These are phyloP conservation scores for Macaria notata DNA, from an alignment of 2,888 invertebrate species.

Conservation along the genomic window DNA sequence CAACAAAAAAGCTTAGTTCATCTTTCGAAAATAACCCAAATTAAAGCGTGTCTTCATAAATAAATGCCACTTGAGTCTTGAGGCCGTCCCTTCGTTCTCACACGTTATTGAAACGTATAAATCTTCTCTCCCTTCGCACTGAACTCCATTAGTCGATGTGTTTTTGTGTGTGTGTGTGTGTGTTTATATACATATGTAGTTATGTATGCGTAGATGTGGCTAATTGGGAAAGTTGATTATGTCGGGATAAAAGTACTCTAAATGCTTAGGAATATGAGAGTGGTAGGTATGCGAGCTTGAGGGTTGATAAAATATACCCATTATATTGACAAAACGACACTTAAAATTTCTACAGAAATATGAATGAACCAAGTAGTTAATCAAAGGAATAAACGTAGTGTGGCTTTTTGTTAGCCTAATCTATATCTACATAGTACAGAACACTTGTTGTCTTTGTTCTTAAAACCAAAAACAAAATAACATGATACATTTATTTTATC, in stretches of 20 bases:
- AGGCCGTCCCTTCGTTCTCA: constrained; percentile 56
- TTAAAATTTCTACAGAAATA: too few species aligned
- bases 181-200: constrained; percentile 19
- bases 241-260: background rate
- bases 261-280: too few species aligned
- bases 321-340: too few species aligned
- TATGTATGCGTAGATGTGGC: constrained; percentile 11
- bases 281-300: too few species aligned
- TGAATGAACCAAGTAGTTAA: too few species aligned
- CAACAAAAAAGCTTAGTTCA: constrained; percentile 16
- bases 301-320: too few species aligned
- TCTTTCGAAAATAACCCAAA: constrained; percentile 47
- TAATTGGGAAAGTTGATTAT: constrained; percentile 16
- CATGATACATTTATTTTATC: too few species aligned
- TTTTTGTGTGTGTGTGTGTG: constrained; percentile 36
- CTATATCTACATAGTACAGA: too few species aligned
- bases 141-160: constrained; percentile 56
- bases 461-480: too few species aligned
- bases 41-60: constrained; percentile 66
- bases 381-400: too few species aligned
- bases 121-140: constrained; percentile 69
- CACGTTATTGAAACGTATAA: constrained; percentile 74
- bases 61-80: constrained; percentile 62
- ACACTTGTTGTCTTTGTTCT: too few species aligned
- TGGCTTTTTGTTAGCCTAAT: too few species aligned